Base-by-base conservation (phyloP, 92 coral and sea anemone genomes). In the Epizoanthus stellaris region DNA sequence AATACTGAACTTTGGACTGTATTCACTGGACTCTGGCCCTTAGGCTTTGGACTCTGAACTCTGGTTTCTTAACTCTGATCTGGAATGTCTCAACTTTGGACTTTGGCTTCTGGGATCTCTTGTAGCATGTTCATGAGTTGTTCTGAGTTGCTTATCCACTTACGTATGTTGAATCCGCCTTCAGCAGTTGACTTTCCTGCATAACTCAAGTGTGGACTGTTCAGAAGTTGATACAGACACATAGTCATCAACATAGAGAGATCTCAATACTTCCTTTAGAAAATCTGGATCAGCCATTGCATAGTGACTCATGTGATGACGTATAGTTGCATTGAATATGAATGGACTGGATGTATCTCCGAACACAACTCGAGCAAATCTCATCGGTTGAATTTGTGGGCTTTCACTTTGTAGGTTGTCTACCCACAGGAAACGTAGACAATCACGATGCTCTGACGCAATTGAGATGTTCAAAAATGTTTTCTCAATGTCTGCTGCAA, bases 401-500 rank as follows among this genome's bases (percentile, higher is more conserved):
- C 67, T 72, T 20, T 75, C 70, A 38, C 81, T 83, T 62, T 63
- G 80, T 36, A 84, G 87, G 76, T 88, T 80, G 10, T 84, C 59
- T 14, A 76, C 77, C 86, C 80, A 74, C 86, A 84, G 53, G 66
- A 85, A 84, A 19, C 88, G 73, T 54, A 77, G 58, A 42, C 71
- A 84, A 66, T 77, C 79, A 21, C 92, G 86, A 67, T 77, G 83
- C 71, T 84, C 91, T 7, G 85, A 81, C 16, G 67, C 43, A 16
- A 82, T 74, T 9, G 88, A 65, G n/a, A 85, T 70, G 39, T 85
- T 88, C 61, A 88, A 66, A 77, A 88, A 87, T 5, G 87, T 87
- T 67, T 77, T 77, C 67, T 77, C 89, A 57, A 81, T 87, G 15
- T 82, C 87, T 1, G 85, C 88, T 3, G 68, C 71, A 4, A 89